A percentile compares a stretch with the other conserved stretches of the same genome.
Evolutionary conservation across 2,888 invertebrate genomes (phyloP).

Genomic region (Automeris io): DNA sequence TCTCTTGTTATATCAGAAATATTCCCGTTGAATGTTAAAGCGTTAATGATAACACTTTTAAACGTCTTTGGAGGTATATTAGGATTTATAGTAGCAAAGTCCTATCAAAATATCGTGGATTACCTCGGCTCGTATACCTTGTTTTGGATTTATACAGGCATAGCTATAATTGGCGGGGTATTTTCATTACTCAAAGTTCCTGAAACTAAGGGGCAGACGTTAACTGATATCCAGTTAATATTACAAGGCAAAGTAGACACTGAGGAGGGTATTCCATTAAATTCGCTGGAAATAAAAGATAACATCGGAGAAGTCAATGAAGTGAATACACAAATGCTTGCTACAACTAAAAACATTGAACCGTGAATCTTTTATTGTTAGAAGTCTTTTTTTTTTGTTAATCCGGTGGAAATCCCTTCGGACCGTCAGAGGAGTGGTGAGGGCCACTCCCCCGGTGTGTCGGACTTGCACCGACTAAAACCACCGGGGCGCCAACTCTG

Average conservation of each 20-base stretch:
- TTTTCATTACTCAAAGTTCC: constrained; percentile 58
- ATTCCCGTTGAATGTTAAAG: constrained; percentile 71
- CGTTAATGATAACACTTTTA: constrained; percentile 60
- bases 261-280: constrained; percentile 12
- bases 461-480: too few species aligned
- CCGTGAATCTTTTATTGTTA: too few species aligned
- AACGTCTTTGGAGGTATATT: constrained; percentile 56
- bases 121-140: constrained; percentile 49
- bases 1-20: constrained; percentile 68
- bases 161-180: constrained; percentile 51
- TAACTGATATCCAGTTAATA: constrained; percentile 67
- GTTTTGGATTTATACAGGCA: constrained; percentile 59
- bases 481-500: too few species aligned
- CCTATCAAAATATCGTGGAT: constrained; percentile 61
- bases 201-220: constrained; percentile 72
- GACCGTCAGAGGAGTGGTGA: too few species aligned
- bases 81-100: constrained; percentile 56
- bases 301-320: not conserved
- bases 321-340: too few species aligned
- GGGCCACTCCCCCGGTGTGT: too few species aligned
- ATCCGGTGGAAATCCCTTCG: too few species aligned
- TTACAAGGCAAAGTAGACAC: constrained; percentile 37
- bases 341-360: too few species aligned
- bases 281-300: not conserved
- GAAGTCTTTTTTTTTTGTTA: too few species aligned